A percentile compares a stretch with the other conserved stretches of the same genome.
phyloP scores from a whole-genome alignment of 1,140 invertebrate genomes.

The Drosophila equinoxialis region DNA sequence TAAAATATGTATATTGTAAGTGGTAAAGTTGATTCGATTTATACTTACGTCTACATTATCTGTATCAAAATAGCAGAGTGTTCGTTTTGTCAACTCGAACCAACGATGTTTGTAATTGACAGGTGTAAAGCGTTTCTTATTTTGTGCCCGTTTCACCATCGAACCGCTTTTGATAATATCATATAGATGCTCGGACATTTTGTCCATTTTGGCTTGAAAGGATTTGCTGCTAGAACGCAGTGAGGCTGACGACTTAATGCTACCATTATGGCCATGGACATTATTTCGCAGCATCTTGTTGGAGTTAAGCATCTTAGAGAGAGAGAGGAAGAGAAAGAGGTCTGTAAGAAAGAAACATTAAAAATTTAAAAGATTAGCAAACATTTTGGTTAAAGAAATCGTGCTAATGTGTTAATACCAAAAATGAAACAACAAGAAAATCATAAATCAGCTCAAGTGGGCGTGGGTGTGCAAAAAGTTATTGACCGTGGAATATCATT shows the following conservation, averaged over 20 bases:
- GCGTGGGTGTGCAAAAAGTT: constrained; percentile 69
- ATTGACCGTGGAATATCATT: constrained; percentile 58
- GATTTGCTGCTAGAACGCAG: constrained; percentile 74
- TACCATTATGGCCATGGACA: constrained; percentile 57
- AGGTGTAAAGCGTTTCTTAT: constrained; percentile 92
- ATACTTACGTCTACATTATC: constrained; percentile 88
- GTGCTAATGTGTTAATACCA: constrained; percentile 18
- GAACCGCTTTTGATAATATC: constrained; percentile 86
- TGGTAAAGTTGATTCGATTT: neutral
- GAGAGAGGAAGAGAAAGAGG: neutral
- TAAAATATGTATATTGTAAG: neutral
- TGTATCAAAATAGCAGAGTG: constrained; percentile 91
- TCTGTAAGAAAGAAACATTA: constrained; percentile 28
- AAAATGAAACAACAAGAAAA: constrained; percentile 32
- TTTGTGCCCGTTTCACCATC: constrained; percentile 94
- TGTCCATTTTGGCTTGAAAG: constrained; percentile 77
- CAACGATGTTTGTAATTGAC: constrained; percentile 93
- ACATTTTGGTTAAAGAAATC: constrained; percentile 21
- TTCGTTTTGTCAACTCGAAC: constrained; percentile 90
- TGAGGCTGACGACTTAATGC: constrained; percentile 64
- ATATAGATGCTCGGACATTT: constrained; percentile 73
- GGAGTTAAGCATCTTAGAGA: constrained; percentile 55
- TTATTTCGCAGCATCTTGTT: constrained; percentile 54
- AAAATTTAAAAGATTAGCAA: neutral
- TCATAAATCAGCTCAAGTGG: constrained; percentile 58